phyloP scores from a whole-genome alignment of 2,888 invertebrate species.

The Troides aeacus region DNA sequence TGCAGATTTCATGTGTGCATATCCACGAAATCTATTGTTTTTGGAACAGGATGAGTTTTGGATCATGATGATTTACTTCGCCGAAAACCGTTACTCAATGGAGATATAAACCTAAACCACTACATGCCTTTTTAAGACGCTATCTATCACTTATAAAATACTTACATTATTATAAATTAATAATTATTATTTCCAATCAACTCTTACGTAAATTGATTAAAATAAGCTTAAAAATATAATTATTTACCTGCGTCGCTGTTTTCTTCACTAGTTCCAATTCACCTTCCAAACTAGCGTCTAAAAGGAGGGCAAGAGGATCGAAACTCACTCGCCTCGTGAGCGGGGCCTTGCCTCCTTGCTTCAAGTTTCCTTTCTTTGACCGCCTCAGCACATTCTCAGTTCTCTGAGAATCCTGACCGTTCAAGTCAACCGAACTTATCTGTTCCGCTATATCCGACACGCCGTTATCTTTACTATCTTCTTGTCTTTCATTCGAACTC shows the following conservation, averaged over 20 bases:
- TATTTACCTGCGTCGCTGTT: constrained; percentile 90
- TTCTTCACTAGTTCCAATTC: constrained; percentile 97
- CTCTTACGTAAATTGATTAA: no score
- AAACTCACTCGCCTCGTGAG: constrained; percentile 94
- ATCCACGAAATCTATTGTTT: no score
- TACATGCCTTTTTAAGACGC: no score
- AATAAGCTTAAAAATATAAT: background rate
- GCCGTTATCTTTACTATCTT: constrained; percentile 65
- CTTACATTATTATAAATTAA: no score
- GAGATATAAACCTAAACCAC: no score
- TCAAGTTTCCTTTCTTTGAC: constrained; percentile 89
- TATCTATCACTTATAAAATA: no score
- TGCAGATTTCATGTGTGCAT: no score
- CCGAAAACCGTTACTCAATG: no score
- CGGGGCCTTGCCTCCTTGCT: constrained; percentile 86
- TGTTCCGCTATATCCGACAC: constrained; percentile 74
- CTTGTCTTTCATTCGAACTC: constrained; percentile 58
- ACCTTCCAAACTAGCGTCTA: constrained; percentile 98
- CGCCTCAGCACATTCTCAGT: constrained; percentile 82
- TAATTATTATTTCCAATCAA: no score
- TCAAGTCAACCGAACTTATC: constrained; percentile 74
- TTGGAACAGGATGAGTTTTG: no score
- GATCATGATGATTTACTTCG: no score
- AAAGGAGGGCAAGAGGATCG: constrained; percentile 95
- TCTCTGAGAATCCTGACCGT: constrained; percentile 77